Conservation (phyloP, 2,113 vertebrate species). For the Sigmodon hispidus region DNA sequence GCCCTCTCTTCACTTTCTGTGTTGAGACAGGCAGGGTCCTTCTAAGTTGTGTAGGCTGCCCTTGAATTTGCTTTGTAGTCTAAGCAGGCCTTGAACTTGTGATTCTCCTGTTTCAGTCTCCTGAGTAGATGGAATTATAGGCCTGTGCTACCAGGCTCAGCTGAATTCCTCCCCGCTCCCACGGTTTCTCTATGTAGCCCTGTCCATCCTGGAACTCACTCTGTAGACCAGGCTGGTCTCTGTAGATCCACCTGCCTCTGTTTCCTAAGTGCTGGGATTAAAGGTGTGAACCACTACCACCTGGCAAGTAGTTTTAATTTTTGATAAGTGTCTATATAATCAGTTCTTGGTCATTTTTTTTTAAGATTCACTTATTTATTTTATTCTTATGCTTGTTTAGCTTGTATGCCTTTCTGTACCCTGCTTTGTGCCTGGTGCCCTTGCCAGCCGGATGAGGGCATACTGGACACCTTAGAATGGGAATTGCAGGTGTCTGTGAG, state of each 20-base stretch:
- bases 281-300: background rate
- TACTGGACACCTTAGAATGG: background rate
- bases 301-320: background rate
- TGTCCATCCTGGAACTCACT: background rate
- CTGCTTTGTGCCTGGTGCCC: background rate
- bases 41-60: background rate
- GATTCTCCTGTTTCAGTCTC: background rate
- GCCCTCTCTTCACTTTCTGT: background rate
- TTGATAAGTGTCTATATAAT: background rate
- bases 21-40: background rate
- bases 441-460: background rate
- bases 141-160: background rate
- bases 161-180: background rate
- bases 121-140: too few species aligned
- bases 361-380: background rate
- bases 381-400: background rate
- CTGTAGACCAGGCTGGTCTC: background rate
- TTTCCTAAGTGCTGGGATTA: background rate
- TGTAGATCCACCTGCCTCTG: background rate
- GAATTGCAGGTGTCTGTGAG: background rate
- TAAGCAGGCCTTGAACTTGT: background rate
- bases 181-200: background rate
- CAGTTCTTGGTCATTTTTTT: background rate
- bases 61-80: background rate
- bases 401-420: background rate